Conservation (phyloP, 2,113 vertebrate species). For the Parus major region DNA sequence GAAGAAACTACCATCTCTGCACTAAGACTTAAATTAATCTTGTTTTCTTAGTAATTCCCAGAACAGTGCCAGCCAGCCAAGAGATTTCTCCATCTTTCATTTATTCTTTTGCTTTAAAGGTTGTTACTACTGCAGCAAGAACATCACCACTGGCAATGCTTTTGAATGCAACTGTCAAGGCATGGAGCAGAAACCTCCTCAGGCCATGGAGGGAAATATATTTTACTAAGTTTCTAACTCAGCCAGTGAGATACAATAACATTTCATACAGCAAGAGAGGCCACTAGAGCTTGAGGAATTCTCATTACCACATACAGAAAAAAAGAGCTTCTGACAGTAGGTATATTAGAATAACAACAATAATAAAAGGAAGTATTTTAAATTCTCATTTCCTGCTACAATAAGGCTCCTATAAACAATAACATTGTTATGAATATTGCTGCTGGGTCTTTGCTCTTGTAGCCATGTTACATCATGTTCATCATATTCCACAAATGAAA, state of each 20-base stretch:
- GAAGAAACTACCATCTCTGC: background rate
- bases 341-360: background rate
- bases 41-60: background rate
- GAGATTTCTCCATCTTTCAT: background rate
- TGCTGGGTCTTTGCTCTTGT: background rate
- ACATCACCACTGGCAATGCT: background rate
- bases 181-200: background rate
- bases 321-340: background rate
- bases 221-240: background rate
- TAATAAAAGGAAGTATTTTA: background rate
- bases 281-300: background rate
- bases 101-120: background rate
- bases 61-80: background rate
- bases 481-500: background rate
- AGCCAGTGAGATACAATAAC: background rate
- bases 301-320: background rate
- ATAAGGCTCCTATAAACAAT: background rate
- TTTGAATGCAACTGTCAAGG: background rate
- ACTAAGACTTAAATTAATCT: background rate
- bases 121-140: background rate
- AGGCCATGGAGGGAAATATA: background rate
- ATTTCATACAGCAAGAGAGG: background rate
- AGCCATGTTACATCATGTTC: background rate
- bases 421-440: background rate
- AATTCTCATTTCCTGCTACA: background rate